A percentile compares a stretch with the other conserved stretches of the same genome.
These are phyloP conservation scores for Mus pahari DNA, from an alignment of 2,113 vertebrate species.

Conservation along the genomic window DNA sequence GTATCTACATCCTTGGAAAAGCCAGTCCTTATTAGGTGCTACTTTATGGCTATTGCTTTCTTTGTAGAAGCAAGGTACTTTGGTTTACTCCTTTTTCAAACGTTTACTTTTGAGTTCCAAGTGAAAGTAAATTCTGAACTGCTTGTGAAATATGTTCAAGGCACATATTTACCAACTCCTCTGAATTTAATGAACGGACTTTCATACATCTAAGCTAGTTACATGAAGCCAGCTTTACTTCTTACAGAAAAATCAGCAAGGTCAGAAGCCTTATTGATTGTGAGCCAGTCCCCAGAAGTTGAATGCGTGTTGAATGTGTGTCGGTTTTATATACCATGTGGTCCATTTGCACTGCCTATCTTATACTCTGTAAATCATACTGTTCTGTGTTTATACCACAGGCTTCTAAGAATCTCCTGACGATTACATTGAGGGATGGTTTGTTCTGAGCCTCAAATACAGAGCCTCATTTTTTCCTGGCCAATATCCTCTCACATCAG, in stretches of 20 bases:
- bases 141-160: not conserved
- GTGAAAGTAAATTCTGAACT: not conserved
- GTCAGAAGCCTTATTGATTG: not conserved
- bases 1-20: not conserved
- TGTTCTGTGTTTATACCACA: not conserved
- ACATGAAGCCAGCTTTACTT: not conserved
- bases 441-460: not conserved
- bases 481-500: not conserved
- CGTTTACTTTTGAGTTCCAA: not conserved
- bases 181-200: not conserved
- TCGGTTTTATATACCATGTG: not conserved
- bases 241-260: not conserved
- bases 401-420: too few species aligned
- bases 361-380: not conserved
- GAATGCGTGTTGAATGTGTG: too few species aligned
- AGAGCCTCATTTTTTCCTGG: not conserved
- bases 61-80: not conserved
- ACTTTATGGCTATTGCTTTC: not conserved
- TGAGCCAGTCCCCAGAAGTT: too few species aligned
- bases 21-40: not conserved
- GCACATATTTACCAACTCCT: not conserved
- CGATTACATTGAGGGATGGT: not conserved
- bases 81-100: not conserved
- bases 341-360: rapidly evolving
- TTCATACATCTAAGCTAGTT: too few species aligned